These are phyloP conservation scores for Platycheirus albimanus DNA, from an alignment of 2,888 invertebrate species.

Conservation along the genomic window DNA sequence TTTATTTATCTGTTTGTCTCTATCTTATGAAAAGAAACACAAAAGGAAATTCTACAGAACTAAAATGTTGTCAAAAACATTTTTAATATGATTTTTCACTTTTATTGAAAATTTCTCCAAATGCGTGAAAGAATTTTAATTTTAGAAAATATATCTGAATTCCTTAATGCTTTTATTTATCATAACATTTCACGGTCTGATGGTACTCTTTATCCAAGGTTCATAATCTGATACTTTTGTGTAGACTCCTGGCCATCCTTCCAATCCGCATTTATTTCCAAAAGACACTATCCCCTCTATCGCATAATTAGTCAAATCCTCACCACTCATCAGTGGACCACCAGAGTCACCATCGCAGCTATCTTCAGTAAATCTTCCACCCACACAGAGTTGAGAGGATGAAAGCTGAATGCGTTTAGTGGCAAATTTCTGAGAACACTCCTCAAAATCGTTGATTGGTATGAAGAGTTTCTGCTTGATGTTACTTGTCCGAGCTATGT, in stretches of 20 bases:
- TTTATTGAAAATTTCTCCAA: too few relatives aligned
- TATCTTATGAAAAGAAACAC: too few relatives aligned
- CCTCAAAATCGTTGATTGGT: constrained; percentile 82
- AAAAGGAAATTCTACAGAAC: too few relatives aligned
- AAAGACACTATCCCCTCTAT: constrained; percentile 84
- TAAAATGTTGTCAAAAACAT: too few relatives aligned
- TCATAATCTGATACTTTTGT: constrained; percentile 86
- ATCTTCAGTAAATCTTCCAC: constrained; percentile 83
- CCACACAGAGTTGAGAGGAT: constrained; percentile 79
- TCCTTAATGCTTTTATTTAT: too few relatives aligned
- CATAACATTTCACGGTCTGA: constrained; percentile 78
- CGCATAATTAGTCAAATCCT: constrained; percentile 78
- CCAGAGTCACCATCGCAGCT: constrained; percentile 87
- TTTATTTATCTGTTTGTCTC: too few relatives aligned
- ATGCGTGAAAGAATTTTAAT: too few relatives aligned
- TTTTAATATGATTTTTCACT: too few relatives aligned
- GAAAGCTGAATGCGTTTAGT: constrained; percentile 76
- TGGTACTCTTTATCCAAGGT: constrained; percentile 86
- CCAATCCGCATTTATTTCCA: constrained; percentile 83
- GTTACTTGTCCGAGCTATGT: constrained; percentile 78
- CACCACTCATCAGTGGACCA: constrained; percentile 84
- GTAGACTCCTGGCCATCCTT: constrained; percentile 88
- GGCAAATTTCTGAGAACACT: constrained; percentile 82
- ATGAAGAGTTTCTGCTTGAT: constrained; percentile 82
- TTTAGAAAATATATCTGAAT: too few relatives aligned